These are phyloP conservation scores for Drosophila robusta DNA, from an alignment of 2,888 invertebrate species.

Conservation along the genomic window DNA sequence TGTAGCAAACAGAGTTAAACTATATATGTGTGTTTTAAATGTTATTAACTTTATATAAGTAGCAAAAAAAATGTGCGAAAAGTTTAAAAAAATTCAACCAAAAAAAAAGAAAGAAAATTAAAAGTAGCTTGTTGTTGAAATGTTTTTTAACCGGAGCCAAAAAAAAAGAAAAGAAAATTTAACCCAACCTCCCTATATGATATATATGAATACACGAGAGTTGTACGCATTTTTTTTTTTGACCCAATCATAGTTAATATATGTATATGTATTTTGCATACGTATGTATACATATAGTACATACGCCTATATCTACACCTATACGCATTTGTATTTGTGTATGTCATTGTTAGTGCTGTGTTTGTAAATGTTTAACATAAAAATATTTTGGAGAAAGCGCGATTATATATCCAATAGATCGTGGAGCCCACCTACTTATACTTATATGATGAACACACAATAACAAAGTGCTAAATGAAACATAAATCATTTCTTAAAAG, in stretches of 20 bases:
- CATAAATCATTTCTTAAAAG: conserved; percentile 20
- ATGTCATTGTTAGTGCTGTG: conserved; percentile 72
- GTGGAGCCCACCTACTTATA: conserved; percentile 74
- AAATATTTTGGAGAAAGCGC: conserved; percentile 30
- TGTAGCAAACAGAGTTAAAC: conserved; percentile 66
- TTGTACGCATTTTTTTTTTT: neutral
- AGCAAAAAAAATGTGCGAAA: conserved; percentile 37
- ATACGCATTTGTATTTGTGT: conserved; percentile 58
- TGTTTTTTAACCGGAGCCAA: conserved; percentile 67
- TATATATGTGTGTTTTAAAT: conserved; percentile 77
- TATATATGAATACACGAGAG: conserved; percentile 7
- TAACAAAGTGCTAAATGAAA: conserved; percentile 62
- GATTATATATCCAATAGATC: conserved; percentile 33
- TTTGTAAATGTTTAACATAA: conserved; percentile 62
- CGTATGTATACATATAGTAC: conserved; percentile 24
- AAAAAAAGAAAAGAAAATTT: conserved; percentile 10
- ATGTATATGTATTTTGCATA: conserved; percentile 23
- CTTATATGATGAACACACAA: conserved; percentile 47
- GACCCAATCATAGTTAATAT: neutral
- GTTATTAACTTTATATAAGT: conserved; percentile 64
- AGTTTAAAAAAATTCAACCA: conserved; percentile 22
- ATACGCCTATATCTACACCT: conserved; percentile 35
- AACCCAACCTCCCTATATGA: conserved; percentile 33
- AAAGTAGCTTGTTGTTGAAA: conserved; percentile 77
- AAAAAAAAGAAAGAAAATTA: conserved; percentile 19